These are phyloP conservation scores for Acanthosepion pharaonis DNA, from an alignment of 2,888 invertebrate species.

Conservation along the genomic window DNA sequence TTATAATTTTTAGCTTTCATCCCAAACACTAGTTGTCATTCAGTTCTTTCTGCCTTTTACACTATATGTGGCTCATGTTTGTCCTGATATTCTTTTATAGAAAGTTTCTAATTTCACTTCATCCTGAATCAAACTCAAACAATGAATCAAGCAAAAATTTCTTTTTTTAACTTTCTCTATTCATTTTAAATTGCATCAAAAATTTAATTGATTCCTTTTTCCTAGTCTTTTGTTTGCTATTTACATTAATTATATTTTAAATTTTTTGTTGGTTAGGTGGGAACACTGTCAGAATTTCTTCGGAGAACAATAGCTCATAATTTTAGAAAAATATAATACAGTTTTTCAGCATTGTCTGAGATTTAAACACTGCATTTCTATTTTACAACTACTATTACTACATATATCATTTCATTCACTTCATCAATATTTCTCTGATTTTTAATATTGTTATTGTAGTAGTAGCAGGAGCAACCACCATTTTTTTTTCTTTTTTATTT, in stretches of 20 bases:
- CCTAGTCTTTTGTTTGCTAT: neutral
- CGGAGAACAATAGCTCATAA: neutral
- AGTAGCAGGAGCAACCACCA: too few species aligned
- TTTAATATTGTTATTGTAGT: neutral
- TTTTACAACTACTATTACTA: neutral
- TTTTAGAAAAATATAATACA: conserved; percentile 9
- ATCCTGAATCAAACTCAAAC: neutral
- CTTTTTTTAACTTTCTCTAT: neutral
- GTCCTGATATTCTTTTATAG: neutral
- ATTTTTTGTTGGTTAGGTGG: neutral
- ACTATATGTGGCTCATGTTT: neutral
- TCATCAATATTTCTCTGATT: neutral
- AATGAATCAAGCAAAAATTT: neutral
- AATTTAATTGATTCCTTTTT: neutral
- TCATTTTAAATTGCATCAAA: neutral
- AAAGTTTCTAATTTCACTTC: neutral
- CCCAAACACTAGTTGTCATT: neutral
- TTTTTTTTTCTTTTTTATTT: neutral
- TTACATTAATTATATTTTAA: neutral
- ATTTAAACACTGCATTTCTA: conserved; percentile 15
- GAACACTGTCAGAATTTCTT: neutral
- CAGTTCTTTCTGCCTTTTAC: neutral
- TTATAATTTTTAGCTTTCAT: neutral
- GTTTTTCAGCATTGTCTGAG: conserved; percentile 20
- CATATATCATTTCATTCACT: neutral